Evolutionary conservation across 1,140 invertebrate genomes (phyloP), one percentile per base, ranked within the genome.

Genomic region (Brachionus manjavacas): DNA sequence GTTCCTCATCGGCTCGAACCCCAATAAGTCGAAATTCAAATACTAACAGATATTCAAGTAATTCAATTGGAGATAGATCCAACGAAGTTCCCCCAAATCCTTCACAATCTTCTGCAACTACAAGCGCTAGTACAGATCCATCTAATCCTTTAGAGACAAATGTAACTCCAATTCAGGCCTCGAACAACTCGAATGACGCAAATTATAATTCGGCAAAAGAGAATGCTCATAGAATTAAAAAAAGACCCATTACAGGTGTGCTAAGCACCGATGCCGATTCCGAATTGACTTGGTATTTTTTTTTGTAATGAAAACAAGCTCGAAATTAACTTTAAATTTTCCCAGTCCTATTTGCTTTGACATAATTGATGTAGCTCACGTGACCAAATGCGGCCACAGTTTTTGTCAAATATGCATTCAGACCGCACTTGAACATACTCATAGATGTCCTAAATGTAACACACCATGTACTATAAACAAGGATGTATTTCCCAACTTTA

Each of bases 371-470:
- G 95, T 96, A 89, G 95, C 95, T 1, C 93, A 95, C 88, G 95
- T 97, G 86, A 97, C 95, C 0, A 93, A 93, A 85, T 98, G 96
- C 90, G 96, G 96, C 1, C 96, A 98, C 88, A 96, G 95, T 4
- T 98, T 95, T 90, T 97, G 90, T 87, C 87, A 87, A 83, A 87
- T 88, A 64, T 98, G 96, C 88, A 95, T 97, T 76, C 91, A 91
- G 66, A 93, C 92, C 86, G 93, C 93, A 3, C 91, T 97, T 14
- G 94, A 95, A 87, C 90, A 92, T n/a, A 92, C 91, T 85, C 92
- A 93, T 55, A 90, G 93, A 52, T 98, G 96, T 91, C 95, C 96
- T 6, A 95, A 95, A 88, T 96, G 95, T 88, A 94, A 93, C 86
- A 92, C 92, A 79, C 89, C 92, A 25, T 90, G 96, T 11, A 92